Evolutionary conservation across 2,888 invertebrate genomes (phyloP), one percentile per base, ranked within the genome.

Genomic region (Agapetus fuscipes): DNA sequence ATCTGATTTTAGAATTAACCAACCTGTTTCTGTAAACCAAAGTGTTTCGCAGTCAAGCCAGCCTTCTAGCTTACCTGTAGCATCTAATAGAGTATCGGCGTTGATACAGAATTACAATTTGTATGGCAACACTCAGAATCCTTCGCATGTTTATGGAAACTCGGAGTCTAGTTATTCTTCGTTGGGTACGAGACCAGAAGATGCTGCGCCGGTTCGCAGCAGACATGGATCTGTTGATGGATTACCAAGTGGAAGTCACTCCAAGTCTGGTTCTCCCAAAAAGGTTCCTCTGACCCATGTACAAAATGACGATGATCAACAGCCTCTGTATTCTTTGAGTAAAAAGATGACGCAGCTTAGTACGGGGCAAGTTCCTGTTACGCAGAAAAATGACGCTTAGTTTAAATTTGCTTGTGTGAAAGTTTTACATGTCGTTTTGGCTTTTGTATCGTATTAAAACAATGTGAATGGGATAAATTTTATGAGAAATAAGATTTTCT

Each of bases 1-100:
- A 47, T 64, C 66, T 0, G 68, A 69, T 53, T 70, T 70, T 51
- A 66, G 63, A 49, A 56, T 70, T 46, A 66, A 70, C 55, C 68
- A 67, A 43, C 68, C 69, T 0, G 69, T 70, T n/a, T 67, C 68
- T 1, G 32, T 47, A 1, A 41, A 44, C 13, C 44, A 44, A 13
- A 30, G 30, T 4, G 34, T 41, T 3, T 67, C 68, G 39, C 66
- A 64, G 50, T 61, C 56, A 48, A 66, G 66, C 43, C 69, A 70
- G 41, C 66, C 64, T 49, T 62, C 57, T 48, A 67, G 67, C 45
- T 53, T 69, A 0, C 68, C 68, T 0, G 49, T 51, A 0, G 56
- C 64, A 0, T 57, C 67, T 0, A 69, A 68, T 43, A 51, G 69
- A 16, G 69, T 69, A 0, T 69, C 70, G 0, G 58, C 70, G 0